Evolutionary conservation across 2,797 vertebrate genomes (phyloP), one percentile per base, ranked within the genome.

Genomic region (Peromyscus melanophrys): DNA sequence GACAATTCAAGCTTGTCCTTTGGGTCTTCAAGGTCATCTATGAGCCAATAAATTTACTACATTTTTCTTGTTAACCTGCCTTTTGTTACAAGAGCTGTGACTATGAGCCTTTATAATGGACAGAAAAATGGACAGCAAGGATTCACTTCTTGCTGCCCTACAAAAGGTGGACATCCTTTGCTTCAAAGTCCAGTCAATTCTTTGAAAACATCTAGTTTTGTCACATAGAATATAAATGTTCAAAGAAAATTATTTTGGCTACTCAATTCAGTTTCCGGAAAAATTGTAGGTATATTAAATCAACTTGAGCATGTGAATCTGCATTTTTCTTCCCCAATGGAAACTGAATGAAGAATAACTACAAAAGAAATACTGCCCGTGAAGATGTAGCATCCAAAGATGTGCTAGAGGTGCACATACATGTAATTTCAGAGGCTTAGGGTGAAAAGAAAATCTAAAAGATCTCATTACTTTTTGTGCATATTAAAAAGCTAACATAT

Each of bases 171-270:
- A 73, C 19, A 88, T 87, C 27, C 61, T 86, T 97, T 82, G 37
- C 46, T 96, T 89, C 29, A 82, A 91, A 89, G 78, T 82, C 34
- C 91, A 88, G 91, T 77, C 13, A 82, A 10, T 91, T 89, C 63
- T 76, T 90, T 14, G 14, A 96, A 89, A 52, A 34, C 40, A n/a
- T 61, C 12, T 75, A 81, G 19, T 81, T 73, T 78, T 91, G 31
- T 82, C 19, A 89, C 25, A 65, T 71, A 82, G 40, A 8, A 78
- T 86, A n/a, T 27, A 96, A 95, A 93, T 90, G 43, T 77, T 96
- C 73, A 89, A 96, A n/a, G 55, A 55, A 93, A 97, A 75, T 57
- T 13, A 89, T 78, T 93, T 93, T 80, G 59, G 69, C 55, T 90
- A 90, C n/a, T 82, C n/a, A 40, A 21, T 85, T 86, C 8, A 85